Base-by-base conservation (phyloP, 2,113 vertebrate genomes). In the Apus apus region DNA sequence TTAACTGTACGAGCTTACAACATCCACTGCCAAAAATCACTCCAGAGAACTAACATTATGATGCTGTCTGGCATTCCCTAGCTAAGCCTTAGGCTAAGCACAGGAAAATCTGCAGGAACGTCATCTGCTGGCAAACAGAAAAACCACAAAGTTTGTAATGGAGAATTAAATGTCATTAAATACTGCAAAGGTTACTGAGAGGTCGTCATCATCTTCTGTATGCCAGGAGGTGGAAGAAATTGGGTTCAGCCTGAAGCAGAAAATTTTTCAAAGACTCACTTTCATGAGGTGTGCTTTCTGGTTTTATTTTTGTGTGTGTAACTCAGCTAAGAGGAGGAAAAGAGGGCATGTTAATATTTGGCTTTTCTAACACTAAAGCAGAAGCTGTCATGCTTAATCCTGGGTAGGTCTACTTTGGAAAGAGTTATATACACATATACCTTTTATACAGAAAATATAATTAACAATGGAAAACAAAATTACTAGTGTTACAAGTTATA, bases 111-210 rank as follows among this genome's bases (percentile, higher is more conserved):
- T 38, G 34, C 1, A 0, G 40, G 34, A 93, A 85, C 38, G 2
- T 96, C 40, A 43, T 54, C 78, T 73, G 71, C 60, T 77, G 74
- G 87, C 81, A 96, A 85, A 61, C n/a, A 62, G 40, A 40, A 84
- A 79, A 77, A 40, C 29, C 43, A 56, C 64, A 8, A 50, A 62
- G 60, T 22, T 64, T 64, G 87, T 71, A 89, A 73, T 8, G 83
- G 90, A 93, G 54, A 94, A 85, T 87, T 79, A 90, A 90, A 84
- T 45, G 58, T 79, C 75, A 80, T 0, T 6, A 17, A 93, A 76
- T 36, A 48, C n/a, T 58, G 61, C 71, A 76, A 60, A 83, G 51
- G 50, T 30, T 85, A 68, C 40, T 20, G 34, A 81, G 83, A 81
- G 65, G 53, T 90, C 67, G 26, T 34, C 34, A 27, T 25, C 11